phyloP scores from a whole-genome alignment of 2,888 invertebrate species.

The Drosophila conformis region DNA sequence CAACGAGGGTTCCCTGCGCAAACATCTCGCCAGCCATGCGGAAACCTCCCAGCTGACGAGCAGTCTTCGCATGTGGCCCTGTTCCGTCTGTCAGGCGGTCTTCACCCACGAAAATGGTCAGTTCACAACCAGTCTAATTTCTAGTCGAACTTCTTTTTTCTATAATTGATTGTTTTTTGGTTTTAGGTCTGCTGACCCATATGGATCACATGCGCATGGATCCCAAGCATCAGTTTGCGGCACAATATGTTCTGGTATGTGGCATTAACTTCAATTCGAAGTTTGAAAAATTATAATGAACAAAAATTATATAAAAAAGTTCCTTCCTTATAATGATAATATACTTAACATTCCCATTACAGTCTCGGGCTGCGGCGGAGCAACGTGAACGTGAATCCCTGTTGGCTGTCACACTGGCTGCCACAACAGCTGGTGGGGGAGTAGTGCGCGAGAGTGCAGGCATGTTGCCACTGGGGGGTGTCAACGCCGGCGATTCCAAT shows the following conservation, averaged over 20 bases:
- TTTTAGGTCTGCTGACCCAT: slow-evolving; percentile 93
- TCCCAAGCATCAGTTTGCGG: slow-evolving; percentile 97
- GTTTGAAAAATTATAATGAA: no score
- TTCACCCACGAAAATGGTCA: slow-evolving; percentile 97
- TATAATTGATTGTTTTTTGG: not conserved
- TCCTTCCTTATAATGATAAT: not conserved
- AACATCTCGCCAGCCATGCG: slow-evolving; percentile 97
- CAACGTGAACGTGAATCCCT: slow-evolving; percentile 92
- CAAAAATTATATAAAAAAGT: not conserved
- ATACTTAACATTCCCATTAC: not conserved
- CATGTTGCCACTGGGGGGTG: slow-evolving; percentile 57
- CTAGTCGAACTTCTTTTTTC: not conserved
- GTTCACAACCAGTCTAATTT: not conserved
- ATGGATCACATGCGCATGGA: slow-evolving; percentile 99
- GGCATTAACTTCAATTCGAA: not conserved
- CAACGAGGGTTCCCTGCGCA: slow-evolving; percentile 96
- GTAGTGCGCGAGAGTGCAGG: slow-evolving; percentile 37
- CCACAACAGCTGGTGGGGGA: slow-evolving; percentile 69
- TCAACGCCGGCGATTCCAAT: slow-evolving; percentile 85
- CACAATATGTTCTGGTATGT: slow-evolving; percentile 92
- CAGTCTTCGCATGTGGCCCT: slow-evolving; percentile 97
- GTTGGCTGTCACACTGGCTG: slow-evolving; percentile 88
- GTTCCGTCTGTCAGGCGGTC: slow-evolving; percentile 97
- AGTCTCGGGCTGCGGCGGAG: slow-evolving; percentile 91
- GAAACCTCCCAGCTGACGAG: slow-evolving; percentile 94